Evolutionary conservation across 2,888 invertebrate genomes (phyloP).

Genomic region (Iphiclides podalirius): DNA sequence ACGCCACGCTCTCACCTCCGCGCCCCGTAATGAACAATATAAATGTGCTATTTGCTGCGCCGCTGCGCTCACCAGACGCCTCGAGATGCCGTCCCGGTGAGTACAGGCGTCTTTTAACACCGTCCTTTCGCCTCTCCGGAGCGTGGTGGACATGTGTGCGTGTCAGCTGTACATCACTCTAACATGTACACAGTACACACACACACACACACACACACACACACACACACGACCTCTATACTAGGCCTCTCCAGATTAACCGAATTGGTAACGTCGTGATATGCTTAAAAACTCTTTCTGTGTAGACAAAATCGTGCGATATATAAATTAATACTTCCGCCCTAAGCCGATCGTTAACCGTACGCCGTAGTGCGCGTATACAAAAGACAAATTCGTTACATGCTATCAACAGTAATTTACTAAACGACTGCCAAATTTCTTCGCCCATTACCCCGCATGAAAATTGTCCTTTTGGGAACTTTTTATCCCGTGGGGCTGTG

Average conservation of each 20-base stretch:
- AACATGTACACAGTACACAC: slow-evolving; percentile 5
- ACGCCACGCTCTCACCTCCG: slow-evolving; percentile 77
- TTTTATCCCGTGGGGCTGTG: slow-evolving; percentile 65
- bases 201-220: neutral
- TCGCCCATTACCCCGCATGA: slow-evolving; percentile 61
- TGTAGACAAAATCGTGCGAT: neutral
- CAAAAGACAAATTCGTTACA: slow-evolving; percentile 49
- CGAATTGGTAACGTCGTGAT: neutral
- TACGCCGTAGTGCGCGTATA: slow-evolving; percentile 35
- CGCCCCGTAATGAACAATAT: slow-evolving; percentile 71
- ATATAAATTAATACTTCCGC: slow-evolving; percentile 16
- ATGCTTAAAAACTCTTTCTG: slow-evolving; percentile 1
- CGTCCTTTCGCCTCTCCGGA: slow-evolving; percentile 6
- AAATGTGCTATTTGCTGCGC: slow-evolving; percentile 65
- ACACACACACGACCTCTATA: slow-evolving; percentile 8
- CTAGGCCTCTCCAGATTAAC: neutral
- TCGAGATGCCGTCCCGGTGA: slow-evolving; percentile 6
- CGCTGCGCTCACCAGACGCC: slow-evolving; percentile 39
- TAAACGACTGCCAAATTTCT: slow-evolving; percentile 68
- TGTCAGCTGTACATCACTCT: slow-evolving; percentile 4
- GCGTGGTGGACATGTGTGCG: neutral
- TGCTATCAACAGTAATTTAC: slow-evolving; percentile 51
- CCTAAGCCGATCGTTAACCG: slow-evolving; percentile 26
- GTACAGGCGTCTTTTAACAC: slow-evolving; percentile 20
- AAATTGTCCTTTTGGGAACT: slow-evolving; percentile 71